Conservation (phyloP, 1,140 invertebrate genomes). For the Drosophila nebulosa region DNA sequence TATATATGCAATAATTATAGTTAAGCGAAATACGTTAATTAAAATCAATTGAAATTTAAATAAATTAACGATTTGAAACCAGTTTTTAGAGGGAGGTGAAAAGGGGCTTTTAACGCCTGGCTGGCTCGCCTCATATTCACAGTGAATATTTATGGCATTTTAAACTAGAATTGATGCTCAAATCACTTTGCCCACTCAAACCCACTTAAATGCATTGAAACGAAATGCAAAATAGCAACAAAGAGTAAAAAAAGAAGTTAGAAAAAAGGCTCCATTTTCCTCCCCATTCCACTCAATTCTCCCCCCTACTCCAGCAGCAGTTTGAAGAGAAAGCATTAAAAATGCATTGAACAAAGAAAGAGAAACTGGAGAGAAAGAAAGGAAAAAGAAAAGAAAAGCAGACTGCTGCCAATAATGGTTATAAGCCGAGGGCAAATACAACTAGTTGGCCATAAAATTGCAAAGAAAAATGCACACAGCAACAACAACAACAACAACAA, state of each 20-base stretch:
- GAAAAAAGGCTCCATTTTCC: not conserved
- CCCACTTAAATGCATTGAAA: not conserved
- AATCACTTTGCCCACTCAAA: not conserved
- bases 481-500: conserved; percentile 15
- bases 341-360: conserved; percentile 42
- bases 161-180: conserved; percentile 1
- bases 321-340: conserved; percentile 32
- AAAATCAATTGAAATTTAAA: not conserved
- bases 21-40: not conserved
- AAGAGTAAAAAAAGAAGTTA: not conserved
- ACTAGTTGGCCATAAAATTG: conserved; percentile 22
- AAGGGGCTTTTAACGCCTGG: not conserved
- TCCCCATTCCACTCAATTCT: not conserved
- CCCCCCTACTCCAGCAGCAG: not conserved
- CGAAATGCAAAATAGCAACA: not conserved
- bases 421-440: not conserved
- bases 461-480: conserved; percentile 19
- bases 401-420: conserved; percentile 9
- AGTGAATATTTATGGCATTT: not conserved
- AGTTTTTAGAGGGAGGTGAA: not conserved
- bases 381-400: not conserved
- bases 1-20: not conserved
- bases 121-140: not conserved
- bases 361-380: conserved; percentile 4
- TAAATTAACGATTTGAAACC: not conserved